A percentile compares a stretch with the other conserved stretches of the same genome.
phyloP scores from a whole-genome alignment of 2,797 vertebrate species.

The Enteromius fasciolatus region DNA sequence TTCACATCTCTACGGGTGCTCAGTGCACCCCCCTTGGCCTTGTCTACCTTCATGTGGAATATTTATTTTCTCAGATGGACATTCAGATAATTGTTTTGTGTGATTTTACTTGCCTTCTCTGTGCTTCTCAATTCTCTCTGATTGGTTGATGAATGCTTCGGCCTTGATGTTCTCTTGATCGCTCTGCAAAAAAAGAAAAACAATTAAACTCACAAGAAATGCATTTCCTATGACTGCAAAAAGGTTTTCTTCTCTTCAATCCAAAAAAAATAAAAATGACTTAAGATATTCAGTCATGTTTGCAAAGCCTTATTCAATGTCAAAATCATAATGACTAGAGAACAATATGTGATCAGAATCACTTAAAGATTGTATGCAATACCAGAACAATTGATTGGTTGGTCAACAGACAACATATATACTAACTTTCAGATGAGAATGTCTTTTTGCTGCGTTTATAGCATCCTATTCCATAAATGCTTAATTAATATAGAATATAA shows the following conservation, averaged over 20 bases:
- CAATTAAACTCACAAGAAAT: not conserved
- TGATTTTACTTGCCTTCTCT: constrained; percentile 44
- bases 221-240: too few relatives aligned
- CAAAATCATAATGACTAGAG: not conserved
- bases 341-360: not conserved
- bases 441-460: not conserved
- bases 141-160: constrained; percentile 21
- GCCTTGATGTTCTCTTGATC: constrained; percentile 39
- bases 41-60: not conserved
- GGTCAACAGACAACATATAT: not conserved
- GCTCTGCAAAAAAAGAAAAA: constrained; percentile 18
- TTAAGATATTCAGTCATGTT: not conserved
- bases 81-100: not conserved
- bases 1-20: not conserved
- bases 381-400: not conserved
- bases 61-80: not conserved
- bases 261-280: not conserved
- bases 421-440: not conserved
- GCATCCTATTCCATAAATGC: not conserved
- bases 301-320: not conserved
- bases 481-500: not conserved
- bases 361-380: not conserved
- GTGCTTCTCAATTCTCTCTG: constrained; percentile 32
- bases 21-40: too few relatives aligned
- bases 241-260: too few relatives aligned